Base-by-base conservation (phyloP, 2,888 invertebrate species). In the Philereme vetulata region DNA sequence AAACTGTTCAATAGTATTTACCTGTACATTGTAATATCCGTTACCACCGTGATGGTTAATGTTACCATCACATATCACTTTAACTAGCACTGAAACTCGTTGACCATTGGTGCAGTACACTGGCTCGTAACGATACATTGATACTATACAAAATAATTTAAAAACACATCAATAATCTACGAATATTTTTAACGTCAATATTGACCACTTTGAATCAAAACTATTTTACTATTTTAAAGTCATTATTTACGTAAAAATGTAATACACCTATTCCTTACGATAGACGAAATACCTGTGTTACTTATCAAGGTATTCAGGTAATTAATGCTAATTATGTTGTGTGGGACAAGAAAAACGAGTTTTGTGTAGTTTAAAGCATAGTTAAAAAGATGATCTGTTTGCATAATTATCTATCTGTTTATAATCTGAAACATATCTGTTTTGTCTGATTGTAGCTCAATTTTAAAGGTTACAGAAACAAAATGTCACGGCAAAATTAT, bases 261-360 rank as follows among this genome's bases (percentile, higher is more conserved):
- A 21, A 21, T 21, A 21, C 9, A 51, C 21, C 47, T 10, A 44
- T n/a, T 52, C 56, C 45, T n/a, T 43, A 34, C 10, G 35, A 36
- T 21, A 6, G 35, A 21, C 33, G n/a, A n/a, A 34, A 11, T 32
- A 50, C 38, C 46, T 38, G 38, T 51, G 11, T 48, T 34, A 10
- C n/a, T 35, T 52, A 35, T 32, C 36, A 38, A 51, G 35, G 33
- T 51, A 56, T 60, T 55, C 54, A 47, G 49, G 53, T 56, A 51
- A 53, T 58, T 44, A 58, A 58, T 59, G 58, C 58, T 59, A 62
- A 62, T 62, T 58, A 56, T 33, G 46, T 52, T 49, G 55, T 21
- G 51, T 55, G 62, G 51, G 51, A 57, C 54, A 8, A 43, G 62
- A 48, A 34, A 58, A 62, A 62, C 62, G 45, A 32, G 62, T 62